Evolutionary conservation across 2,113 vertebrate species (phyloP), one percentile per base, ranked within the genome.

Genomic region (Illadopsis cleaveri): DNA sequence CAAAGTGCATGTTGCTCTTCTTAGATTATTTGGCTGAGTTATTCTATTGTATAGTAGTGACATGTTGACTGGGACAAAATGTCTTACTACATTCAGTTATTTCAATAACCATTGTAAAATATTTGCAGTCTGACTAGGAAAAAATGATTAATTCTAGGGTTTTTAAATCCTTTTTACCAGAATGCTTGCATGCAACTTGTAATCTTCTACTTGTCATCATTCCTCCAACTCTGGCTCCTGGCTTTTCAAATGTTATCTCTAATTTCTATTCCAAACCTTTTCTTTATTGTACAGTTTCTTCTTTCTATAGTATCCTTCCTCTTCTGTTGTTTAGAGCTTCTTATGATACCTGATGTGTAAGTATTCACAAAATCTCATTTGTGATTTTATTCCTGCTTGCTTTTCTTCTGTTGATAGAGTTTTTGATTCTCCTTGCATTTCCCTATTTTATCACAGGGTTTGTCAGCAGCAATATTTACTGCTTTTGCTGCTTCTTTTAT

Each of bases 51-150:
- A 68, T 66, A 70, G 71, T 60, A 81, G 68, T 78, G 88, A 89
- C 89, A 96, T 81, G 84, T 83, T 97, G 93, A 95, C 82, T 77
- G 62, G 87, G 79, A 91, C 79, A 77, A 83, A 97, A 88, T 75
- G 87, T 90, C 71, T 93, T 92, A 40, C n/a, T 82, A 47, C 24
- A 62, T 81, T 78, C 24, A 58, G 79, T 89, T 95, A 68, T 89
- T 95, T 97, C 86, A 94, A 22, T 96, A 89, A 90, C 68, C 16
- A 40, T 92, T 94, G 76, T 92, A 89, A 90, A 82, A 87, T 45
- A 25, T 77, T 77, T 87, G 48, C 0, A 18, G 25, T 70, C 70
- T 54, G 35, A 85, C 38, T 38, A 85, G 71, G 53, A 58, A 88
- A 80, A 78, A 79, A 66, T 31, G 9, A 64, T 11, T 48, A 78